A percentile compares a stretch with the other conserved stretches of the same genome.
These are phyloP conservation scores for Ceyx cyanopectus DNA, from an alignment of 2,113 vertebrate genomes.

Conservation along the genomic window DNA sequence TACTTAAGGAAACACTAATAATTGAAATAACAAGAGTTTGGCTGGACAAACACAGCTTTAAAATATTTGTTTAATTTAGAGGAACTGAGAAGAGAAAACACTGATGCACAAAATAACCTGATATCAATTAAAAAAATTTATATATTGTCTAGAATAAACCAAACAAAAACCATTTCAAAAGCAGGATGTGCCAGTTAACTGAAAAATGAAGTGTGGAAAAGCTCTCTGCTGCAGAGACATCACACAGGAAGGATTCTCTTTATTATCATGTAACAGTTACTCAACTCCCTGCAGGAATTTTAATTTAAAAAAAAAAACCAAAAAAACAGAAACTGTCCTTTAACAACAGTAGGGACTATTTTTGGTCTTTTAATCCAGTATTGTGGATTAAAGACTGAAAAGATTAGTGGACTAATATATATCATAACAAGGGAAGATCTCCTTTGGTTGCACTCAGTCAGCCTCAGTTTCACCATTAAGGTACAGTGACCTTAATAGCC, in stretches of 20 bases:
- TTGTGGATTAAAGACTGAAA: conserved; percentile 16
- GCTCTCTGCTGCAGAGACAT: not conserved
- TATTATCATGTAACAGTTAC: not conserved
- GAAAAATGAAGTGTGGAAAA: not conserved
- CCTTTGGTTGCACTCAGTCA: not conserved
- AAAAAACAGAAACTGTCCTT: not conserved
- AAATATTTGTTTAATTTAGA: conserved; percentile 46
- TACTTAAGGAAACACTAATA: not conserved
- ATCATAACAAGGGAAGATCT: not conserved
- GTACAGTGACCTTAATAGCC: not conserved
- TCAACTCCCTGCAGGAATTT: not conserved
- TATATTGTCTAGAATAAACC: no score
- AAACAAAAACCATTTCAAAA: not conserved
- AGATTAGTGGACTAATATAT: conserved; percentile 20
- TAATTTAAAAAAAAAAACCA: not conserved
- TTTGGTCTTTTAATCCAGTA: not conserved
- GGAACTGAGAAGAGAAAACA: not conserved
- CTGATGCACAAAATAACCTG: not conserved
- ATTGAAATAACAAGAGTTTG: conserved; percentile 31
- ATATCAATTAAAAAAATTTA: not conserved
- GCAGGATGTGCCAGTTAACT: not conserved
- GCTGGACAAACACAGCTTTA: conserved; percentile 44
- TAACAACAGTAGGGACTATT: not conserved
- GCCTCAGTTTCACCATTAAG: not conserved
- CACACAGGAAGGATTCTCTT: not conserved